phyloP scores from a whole-genome alignment of 2,797 vertebrate genomes.

The Sebastes steindachneri region DNA sequence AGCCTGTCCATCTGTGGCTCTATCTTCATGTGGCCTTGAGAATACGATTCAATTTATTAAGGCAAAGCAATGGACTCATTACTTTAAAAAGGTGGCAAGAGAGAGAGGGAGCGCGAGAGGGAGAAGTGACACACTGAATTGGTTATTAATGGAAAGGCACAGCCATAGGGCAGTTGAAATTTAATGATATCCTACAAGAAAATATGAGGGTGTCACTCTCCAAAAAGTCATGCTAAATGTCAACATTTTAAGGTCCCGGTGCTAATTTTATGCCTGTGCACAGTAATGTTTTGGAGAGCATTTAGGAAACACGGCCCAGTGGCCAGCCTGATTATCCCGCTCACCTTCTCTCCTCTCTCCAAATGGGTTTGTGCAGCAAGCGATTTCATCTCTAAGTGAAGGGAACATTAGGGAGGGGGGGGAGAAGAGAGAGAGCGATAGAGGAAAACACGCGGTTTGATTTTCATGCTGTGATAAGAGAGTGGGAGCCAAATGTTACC shows the following conservation, averaged over 20 bases:
- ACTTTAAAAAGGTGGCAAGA: constrained; percentile 94
- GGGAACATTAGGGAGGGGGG: constrained; percentile 91
- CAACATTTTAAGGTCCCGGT: constrained; percentile 99
- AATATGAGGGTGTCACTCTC: constrained; percentile 99
- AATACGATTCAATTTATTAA: constrained; percentile 99
- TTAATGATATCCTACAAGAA: constrained; percentile 99
- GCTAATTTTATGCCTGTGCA: constrained; percentile 99
- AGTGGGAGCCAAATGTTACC: constrained; percentile 91
- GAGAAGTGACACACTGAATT: constrained; percentile 98
- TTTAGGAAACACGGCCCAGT: constrained; percentile 99
- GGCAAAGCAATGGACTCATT: constrained; percentile 99
- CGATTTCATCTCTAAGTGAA: constrained; percentile 99
- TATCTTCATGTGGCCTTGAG: constrained; percentile 99
- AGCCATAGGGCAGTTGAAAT: constrained; percentile 99
- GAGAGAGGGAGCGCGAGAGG: constrained; percentile 67
- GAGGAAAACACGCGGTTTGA: constrained; percentile 91
- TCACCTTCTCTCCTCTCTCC: constrained; percentile 98
- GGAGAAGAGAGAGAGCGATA: constrained; percentile 79
- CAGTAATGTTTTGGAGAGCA: constrained; percentile 99
- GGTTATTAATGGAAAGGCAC: constrained; percentile 99
- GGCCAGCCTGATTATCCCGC: constrained; percentile 99
- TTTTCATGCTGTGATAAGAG: constrained; percentile 93
- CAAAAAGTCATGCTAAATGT: constrained; percentile 99
- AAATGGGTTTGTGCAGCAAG: constrained; percentile 99
- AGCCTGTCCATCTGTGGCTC: constrained; percentile 97